Conservation (phyloP, 2,888 invertebrate genomes). For the Perizoma affinitatum region DNA sequence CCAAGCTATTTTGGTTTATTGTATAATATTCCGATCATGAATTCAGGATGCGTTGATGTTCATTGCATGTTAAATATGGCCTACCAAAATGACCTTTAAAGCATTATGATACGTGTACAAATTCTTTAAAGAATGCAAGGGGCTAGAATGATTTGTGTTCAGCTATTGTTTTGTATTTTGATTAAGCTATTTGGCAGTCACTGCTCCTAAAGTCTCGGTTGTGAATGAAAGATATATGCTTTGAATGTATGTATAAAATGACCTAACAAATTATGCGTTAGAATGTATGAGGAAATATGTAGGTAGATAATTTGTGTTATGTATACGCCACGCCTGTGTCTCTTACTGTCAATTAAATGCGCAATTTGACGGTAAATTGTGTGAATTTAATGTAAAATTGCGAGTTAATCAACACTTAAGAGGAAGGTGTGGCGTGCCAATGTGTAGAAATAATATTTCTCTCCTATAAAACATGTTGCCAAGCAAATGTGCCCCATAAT, state of each 20-base stretch:
- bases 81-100: slow-evolving; percentile 58
- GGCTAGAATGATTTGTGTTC: neutral
- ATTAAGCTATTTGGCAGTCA: slow-evolving; percentile 16
- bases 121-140: slow-evolving; percentile 38
- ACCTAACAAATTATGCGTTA: neutral
- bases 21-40: slow-evolving; percentile 59
- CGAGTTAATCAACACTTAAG: neutral
- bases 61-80: slow-evolving; percentile 62
- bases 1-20: slow-evolving; percentile 38
- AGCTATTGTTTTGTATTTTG: slow-evolving; percentile 27
- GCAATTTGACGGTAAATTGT: neutral
- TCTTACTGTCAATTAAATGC: slow-evolving; percentile 1
- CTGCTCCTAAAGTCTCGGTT: slow-evolving; percentile 3
- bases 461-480: too few relatives aligned
- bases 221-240: neutral
- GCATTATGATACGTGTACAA: slow-evolving; percentile 43
- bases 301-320: neutral
- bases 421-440: slow-evolving; percentile 5
- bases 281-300: slow-evolving; percentile 8
- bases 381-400: slow-evolving; percentile 10
- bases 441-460: too few relatives aligned
- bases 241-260: slow-evolving; percentile 1
- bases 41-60: slow-evolving; percentile 56
- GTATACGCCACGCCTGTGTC: slow-evolving; percentile 7
- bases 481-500: too few relatives aligned